Evolutionary conservation across 2,888 invertebrate species (phyloP).

Genomic region (Archips crataeganus): DNA sequence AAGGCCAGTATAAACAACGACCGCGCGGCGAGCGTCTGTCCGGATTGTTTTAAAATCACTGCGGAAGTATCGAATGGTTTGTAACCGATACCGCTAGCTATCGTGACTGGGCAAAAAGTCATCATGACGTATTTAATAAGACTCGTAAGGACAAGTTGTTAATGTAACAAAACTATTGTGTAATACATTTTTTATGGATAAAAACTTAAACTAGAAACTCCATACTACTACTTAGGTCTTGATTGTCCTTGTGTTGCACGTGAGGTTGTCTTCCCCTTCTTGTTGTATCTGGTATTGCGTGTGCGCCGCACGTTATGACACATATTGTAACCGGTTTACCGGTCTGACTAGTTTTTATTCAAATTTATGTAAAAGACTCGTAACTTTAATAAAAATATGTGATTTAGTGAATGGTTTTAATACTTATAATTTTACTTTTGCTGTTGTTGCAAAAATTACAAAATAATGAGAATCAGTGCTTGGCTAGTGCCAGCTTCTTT

Average conservation of each 20-base stretch:
- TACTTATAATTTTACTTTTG: background rate
- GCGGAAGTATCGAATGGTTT: constrained; percentile 37
- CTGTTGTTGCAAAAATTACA: background rate
- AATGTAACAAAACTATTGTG: background rate
- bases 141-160: background rate
- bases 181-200: background rate
- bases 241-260: background rate
- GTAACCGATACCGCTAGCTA: constrained; percentile 23
- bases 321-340: constrained; percentile 3
- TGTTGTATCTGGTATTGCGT: background rate
- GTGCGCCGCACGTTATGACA: background rate
- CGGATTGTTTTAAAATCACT: constrained; percentile 30
- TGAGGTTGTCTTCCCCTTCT: background rate
- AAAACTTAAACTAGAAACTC: background rate
- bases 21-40: constrained; percentile 24
- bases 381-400: background rate
- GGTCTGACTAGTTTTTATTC: constrained; percentile 6
- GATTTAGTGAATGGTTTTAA: background rate
- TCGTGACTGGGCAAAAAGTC: constrained; percentile 22
- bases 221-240: background rate
- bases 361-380: constrained; percentile 5
- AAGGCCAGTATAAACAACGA: constrained; percentile 40
- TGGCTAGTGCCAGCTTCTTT: too few species aligned
- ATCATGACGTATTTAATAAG: constrained; percentile 6
- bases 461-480: too few species aligned